Conservation (phyloP, 1,140 invertebrate species). For the Pinna nobilis region DNA sequence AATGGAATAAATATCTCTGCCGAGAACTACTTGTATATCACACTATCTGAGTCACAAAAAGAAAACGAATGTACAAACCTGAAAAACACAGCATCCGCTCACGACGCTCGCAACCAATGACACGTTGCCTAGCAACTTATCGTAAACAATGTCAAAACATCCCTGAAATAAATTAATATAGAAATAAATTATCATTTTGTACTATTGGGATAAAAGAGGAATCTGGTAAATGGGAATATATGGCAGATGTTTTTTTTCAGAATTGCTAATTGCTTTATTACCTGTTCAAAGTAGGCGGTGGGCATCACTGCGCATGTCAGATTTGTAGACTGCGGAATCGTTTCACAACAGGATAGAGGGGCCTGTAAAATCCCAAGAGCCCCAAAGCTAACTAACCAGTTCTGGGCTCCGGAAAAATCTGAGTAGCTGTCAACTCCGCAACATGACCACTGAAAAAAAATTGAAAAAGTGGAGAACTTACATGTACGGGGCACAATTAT, state of each 20-base stretch:
- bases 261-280: too few relatives aligned
- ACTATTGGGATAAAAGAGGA: not conserved
- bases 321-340: conserved; percentile 10
- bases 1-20: too few relatives aligned
- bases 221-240: not conserved
- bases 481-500: too few relatives aligned
- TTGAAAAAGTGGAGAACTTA: too few relatives aligned
- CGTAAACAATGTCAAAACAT: conserved; percentile 34
- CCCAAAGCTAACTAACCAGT: conserved; percentile 37
- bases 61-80: too few relatives aligned
- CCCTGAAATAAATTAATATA: conserved; percentile 20
- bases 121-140: conserved; percentile 25
- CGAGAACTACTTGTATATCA: too few relatives aligned
- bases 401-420: conserved; percentile 44
- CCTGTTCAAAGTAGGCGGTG: too few relatives aligned
- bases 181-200: not conserved
- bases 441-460: conserved; percentile 47
- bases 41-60: too few relatives aligned
- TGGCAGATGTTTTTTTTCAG: too few relatives aligned
- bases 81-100: conserved; percentile 20
- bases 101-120: conserved; percentile 13
- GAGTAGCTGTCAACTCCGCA: conserved; percentile 56
- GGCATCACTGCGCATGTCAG: conserved; percentile 46
- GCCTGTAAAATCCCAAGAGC: not conserved
- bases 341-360: conserved; percentile 27